Evolutionary conservation across 2,888 invertebrate genomes (phyloP), one percentile per base, ranked within the genome.

Genomic region (Lasioglossum pauxillum): DNA sequence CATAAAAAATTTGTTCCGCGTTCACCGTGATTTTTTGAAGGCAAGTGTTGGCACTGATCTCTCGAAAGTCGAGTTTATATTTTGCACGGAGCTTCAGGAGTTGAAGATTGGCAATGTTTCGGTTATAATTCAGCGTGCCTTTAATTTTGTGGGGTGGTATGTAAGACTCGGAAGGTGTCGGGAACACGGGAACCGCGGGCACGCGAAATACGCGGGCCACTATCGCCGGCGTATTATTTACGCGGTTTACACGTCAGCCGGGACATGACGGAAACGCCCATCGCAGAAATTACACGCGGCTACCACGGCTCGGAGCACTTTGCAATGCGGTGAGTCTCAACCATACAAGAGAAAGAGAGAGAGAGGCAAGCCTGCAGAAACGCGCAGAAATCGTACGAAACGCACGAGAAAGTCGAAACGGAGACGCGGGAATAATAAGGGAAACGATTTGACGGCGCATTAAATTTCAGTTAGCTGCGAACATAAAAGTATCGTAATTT

Each of bases 401-500:
- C 44, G 23, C 44, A 80, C 71, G 69, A 75, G 64, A 73, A 74
- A 71, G 81, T 27, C 31, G 75, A 69, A 44, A 72, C 46, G 73
- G 75, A 27, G 76, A 38, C 80, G 79, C 81, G 79, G 82, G 75
- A 78, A 80, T 72, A 86, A 85, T 64, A 80, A 85, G 82, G 81
- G 84, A 80, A 75, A 88, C 82, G 88, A 91, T 92, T 92, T 90
- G 92, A 91, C 91, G 91, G 90, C 84, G 81, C 90, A 90, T 94
- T 94, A 93, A 93, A 83, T 93, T 94, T 94, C 93, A 93, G 93
- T 94, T 93, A 93, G 92, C 89, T 79, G 88, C 84, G 91, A 91
- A 90, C 91, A 91, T 93, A 93, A 93, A 92, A 92, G 90, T 92
- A 93, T 93, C 92, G 91, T 93, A 93, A 94, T 93, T 93, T 92